These are phyloP conservation scores for Hoplias malabaricus DNA, from an alignment of 2,113 vertebrate species.

Conservation along the genomic window DNA sequence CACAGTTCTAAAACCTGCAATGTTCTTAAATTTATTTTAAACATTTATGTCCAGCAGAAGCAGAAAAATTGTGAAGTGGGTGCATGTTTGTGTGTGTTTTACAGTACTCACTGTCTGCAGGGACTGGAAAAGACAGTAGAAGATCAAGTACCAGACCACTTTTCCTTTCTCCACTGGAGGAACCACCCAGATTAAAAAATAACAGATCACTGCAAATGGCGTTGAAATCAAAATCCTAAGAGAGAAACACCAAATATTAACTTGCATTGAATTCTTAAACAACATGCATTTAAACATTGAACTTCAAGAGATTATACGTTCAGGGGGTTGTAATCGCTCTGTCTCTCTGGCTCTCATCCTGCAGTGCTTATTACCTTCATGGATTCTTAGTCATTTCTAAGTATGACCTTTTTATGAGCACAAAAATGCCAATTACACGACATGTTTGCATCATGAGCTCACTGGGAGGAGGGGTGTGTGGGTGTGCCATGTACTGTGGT, in stretches of 20 bases:
- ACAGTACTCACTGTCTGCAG: conserved; percentile 85
- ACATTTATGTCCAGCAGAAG: too few relatives aligned
- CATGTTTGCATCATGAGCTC: not conserved
- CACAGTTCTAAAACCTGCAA: too few relatives aligned
- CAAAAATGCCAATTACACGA: not conserved
- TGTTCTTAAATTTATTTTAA: too few relatives aligned
- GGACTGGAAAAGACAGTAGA: conserved; percentile 95
- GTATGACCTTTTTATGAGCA: too few relatives aligned
- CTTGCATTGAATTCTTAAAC: too few relatives aligned
- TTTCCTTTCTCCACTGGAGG: conserved; percentile 81
- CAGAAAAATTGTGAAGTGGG: not conserved
- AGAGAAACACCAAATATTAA: conserved; percentile 10
- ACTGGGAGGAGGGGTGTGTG: not conserved
- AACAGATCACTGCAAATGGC: conserved; percentile 83
- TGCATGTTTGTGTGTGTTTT: not conserved
- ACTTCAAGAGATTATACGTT: too few relatives aligned
- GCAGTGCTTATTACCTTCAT: too few relatives aligned
- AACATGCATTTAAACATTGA: too few relatives aligned
- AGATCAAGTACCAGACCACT: conserved; percentile 87
- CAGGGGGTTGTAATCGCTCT: too few relatives aligned
- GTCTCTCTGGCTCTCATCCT: too few relatives aligned
- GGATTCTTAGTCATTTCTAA: too few relatives aligned
- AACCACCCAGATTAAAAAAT: conserved; percentile 93
- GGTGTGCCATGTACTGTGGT: not conserved
- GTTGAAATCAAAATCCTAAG: conserved; percentile 89